Evolutionary conservation across 2,888 invertebrate species (phyloP).

Genomic region (Limnephilus lunatus): DNA sequence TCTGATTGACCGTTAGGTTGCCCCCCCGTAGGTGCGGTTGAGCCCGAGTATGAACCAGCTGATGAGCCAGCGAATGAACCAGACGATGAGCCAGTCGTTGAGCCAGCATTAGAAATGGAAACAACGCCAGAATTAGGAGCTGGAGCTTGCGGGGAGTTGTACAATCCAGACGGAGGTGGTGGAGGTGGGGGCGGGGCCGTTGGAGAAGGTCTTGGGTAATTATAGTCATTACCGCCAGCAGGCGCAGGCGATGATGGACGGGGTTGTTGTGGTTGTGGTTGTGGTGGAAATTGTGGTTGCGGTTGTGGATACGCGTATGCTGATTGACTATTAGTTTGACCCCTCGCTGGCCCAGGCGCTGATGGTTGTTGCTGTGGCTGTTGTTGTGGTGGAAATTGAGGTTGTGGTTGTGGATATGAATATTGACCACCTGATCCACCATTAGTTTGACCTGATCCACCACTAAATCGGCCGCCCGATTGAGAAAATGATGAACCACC

Average conservation of each 20-base stretch:
- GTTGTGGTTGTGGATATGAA: not conserved
- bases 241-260: slow-evolving; percentile 25
- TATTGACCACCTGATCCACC: not conserved
- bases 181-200: slow-evolving; percentile 1
- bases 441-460: not conserved
- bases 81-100: not conserved
- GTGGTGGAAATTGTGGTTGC: not conserved
- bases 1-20: not conserved
- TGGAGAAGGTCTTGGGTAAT: slow-evolving; percentile 44
- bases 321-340: not conserved
- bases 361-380: not conserved
- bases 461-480: not conserved
- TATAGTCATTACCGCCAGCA: slow-evolving; percentile 6
- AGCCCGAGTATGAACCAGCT: too few relatives aligned
- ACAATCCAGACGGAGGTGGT: not conserved
- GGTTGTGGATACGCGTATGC: not conserved
- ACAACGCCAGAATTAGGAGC: not conserved
- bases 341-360: too few relatives aligned
- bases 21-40: not conserved
- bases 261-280: not conserved
- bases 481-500: not conserved
- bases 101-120: not conserved
- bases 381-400: not conserved
- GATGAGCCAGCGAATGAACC: not conserved
- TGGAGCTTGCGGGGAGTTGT: not conserved